Percentiles rank a stretch among this genome's conserved stretches.
Conservation (phyloP, 2,797 vertebrate genomes). For the Lacerta bilineata region DNA sequence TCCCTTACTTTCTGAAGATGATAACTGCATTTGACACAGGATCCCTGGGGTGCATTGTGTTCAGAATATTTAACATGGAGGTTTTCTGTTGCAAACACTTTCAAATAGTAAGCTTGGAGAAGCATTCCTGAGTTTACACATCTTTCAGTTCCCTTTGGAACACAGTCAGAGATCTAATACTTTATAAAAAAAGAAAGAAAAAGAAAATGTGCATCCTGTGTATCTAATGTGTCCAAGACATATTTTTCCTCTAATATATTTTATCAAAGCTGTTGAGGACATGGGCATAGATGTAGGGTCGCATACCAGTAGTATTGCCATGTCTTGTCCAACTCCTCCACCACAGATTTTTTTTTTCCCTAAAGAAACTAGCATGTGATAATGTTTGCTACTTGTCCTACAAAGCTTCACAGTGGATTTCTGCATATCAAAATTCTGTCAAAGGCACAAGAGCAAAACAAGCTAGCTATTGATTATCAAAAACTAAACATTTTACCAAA, state of each 20-base stretch:
- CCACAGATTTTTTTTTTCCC: too few relatives aligned
- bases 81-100: constrained; percentile 3
- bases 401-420: neutral
- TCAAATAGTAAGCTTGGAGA: constrained; percentile 9
- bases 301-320: neutral
- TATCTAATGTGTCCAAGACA: neutral
- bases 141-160: neutral
- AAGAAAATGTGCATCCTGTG: neutral
- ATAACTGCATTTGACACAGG: constrained; percentile 29
- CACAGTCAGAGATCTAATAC: neutral
- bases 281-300: neutral
- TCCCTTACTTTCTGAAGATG: neutral
- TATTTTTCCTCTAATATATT: neutral
- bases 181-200: neutral
- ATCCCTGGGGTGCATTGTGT: constrained; percentile 18
- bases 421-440: neutral
- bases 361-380: neutral
- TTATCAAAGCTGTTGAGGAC: neutral
- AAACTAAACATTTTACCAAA: too few relatives aligned
- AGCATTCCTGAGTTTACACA: constrained; percentile 6
- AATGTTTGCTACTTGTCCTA: neutral
- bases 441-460: neutral
- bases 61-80: constrained; percentile 26
- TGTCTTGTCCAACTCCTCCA: neutral
- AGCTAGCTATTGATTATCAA: neutral